phyloP scores from a whole-genome alignment of 2,797 vertebrate genomes.

The Ctenochaetus hawaiiensis region DNA sequence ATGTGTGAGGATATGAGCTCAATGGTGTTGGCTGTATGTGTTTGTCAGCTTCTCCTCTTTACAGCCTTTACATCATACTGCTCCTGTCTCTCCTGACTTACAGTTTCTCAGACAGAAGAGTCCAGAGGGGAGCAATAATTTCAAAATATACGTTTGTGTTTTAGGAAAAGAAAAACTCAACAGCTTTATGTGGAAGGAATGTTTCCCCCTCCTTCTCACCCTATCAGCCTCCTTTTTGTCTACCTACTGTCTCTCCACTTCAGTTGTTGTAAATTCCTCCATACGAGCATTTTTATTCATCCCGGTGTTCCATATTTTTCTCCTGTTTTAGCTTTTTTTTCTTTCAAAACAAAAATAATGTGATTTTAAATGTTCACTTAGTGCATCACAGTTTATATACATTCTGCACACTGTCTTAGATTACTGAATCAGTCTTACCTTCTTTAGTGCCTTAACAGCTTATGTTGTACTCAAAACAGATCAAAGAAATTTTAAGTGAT shows the following conservation, averaged over 20 bases:
- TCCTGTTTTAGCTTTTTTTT: not conserved
- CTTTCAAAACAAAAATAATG: slow-evolving; percentile 32
- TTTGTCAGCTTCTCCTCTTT: slow-evolving; percentile 20
- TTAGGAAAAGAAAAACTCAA: slow-evolving; percentile 59
- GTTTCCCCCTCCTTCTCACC: slow-evolving; percentile 37
- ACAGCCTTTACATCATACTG: slow-evolving; percentile 4
- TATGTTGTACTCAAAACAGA: slow-evolving; percentile 46
- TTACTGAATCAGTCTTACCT: slow-evolving; percentile 37
- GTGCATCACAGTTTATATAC: slow-evolving; percentile 15
- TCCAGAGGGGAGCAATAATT: slow-evolving; percentile 64
- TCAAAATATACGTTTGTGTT: slow-evolving; percentile 61
- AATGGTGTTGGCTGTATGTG: slow-evolving; percentile 9
- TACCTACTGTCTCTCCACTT: not conserved
- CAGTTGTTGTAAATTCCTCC: slow-evolving; percentile 27
- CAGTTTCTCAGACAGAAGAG: slow-evolving; percentile 40
- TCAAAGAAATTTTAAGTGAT: slow-evolving; percentile 7
- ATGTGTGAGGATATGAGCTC: not conserved
- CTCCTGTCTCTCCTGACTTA: slow-evolving; percentile 58
- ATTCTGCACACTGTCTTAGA: slow-evolving; percentile 52
- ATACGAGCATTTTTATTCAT: slow-evolving; percentile 14
- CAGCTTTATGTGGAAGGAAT: slow-evolving; percentile 76
- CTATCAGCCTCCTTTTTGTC: slow-evolving; percentile 17
- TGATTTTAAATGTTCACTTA: slow-evolving; percentile 46
- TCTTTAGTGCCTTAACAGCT: slow-evolving; percentile 15
- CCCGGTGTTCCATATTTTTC: not conserved